Evolutionary conservation across 1,140 invertebrate species (phyloP), one percentile per base, ranked within the genome.

Genomic region (Mya arenaria): DNA sequence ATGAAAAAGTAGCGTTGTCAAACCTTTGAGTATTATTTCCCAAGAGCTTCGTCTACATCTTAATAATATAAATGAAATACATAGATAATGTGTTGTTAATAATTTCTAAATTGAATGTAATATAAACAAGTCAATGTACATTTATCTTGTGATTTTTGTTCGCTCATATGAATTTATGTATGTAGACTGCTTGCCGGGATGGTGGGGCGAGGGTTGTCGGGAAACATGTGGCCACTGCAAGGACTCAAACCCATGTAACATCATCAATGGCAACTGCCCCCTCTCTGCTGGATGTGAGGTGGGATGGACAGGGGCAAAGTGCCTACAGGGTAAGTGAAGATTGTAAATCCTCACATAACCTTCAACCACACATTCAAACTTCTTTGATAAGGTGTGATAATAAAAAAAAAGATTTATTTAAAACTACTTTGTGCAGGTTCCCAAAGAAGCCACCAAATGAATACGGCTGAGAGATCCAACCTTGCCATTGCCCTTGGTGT

Each of bases 171-270:
- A 58, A 8, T 4, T 41, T 10, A 13, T 2, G 34, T 39, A 72
- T 73, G 19, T 56, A 82, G 79, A 19, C 23, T 82, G 79, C 55
- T 17, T 52, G 34, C 66, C 66, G 4, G 79, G 79, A 25, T 56
- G 15, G 17, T 82, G 55, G 48, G 79, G 79, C 5, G 58, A 72
- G 41, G 73, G 71, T 28, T 82, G 79, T 82, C 39, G 19, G 17
- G 6, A 28, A 0, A n/a, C 5, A 13, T 82, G 79, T 55, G 79
- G 79, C 3, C 36, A 82, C 10, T 82, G 79, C 28, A 10, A 60
- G 34, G 48, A 72, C 39, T n/a, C 19, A 36, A 39, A 48, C 8
- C 79, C 79, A 0, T 82, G 79, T 52, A 37, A 52, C 63, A 25
- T 52, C 1, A 34, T 48, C 19, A 39, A 32, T 65, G 79, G 79